Evolutionary conservation across 2,888 invertebrate species (phyloP).

Genomic region (Phrixothrix hirtus): DNA sequence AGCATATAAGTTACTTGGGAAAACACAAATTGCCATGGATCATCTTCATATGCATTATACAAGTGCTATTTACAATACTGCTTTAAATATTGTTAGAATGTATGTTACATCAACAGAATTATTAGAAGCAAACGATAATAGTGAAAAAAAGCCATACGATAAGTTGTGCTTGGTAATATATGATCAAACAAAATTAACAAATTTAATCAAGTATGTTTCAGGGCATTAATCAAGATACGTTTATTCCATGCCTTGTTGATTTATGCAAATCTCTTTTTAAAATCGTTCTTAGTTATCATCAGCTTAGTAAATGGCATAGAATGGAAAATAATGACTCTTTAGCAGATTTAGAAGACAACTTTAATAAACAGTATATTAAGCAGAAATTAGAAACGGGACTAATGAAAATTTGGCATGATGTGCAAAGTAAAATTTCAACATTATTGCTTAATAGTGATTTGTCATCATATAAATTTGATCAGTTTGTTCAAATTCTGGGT

Average conservation of each 20-base stretch:
- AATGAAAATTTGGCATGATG: slow-evolving; percentile 89
- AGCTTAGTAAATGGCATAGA: slow-evolving; percentile 77
- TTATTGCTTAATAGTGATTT: slow-evolving; percentile 80
- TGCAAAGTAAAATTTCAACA: slow-evolving; percentile 85
- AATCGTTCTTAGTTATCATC: slow-evolving; percentile 78
- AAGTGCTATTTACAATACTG: slow-evolving; percentile 84
- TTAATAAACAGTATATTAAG: slow-evolving; percentile 77
- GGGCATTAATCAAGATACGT: slow-evolving; percentile 63
- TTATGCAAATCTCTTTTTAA: slow-evolving; percentile 85
- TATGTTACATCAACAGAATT: slow-evolving; percentile 55
- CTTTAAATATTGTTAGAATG: slow-evolving; percentile 62
- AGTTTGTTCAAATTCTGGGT: slow-evolving; percentile 88
- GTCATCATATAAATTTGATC: slow-evolving; percentile 88
- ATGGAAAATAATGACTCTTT: slow-evolving; percentile 38
- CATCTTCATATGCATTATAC: slow-evolving; percentile 95
- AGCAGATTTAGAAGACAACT: slow-evolving; percentile 64
- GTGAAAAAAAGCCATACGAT: slow-evolving; percentile 74
- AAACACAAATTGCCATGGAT: slow-evolving; percentile 85
- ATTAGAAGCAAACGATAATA: slow-evolving; percentile 53
- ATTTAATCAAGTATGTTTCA: slow-evolving; percentile 39
- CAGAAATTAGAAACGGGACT: slow-evolving; percentile 89
- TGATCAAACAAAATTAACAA: not conserved
- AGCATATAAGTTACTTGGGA: slow-evolving; percentile 87
- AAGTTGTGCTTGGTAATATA: slow-evolving; percentile 71
- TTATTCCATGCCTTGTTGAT: slow-evolving; percentile 77